Percentiles rank a stretch among this genome's conserved stretches.
Conservation (phyloP, 2,113 vertebrate species). For the Panurus biarmicus region DNA sequence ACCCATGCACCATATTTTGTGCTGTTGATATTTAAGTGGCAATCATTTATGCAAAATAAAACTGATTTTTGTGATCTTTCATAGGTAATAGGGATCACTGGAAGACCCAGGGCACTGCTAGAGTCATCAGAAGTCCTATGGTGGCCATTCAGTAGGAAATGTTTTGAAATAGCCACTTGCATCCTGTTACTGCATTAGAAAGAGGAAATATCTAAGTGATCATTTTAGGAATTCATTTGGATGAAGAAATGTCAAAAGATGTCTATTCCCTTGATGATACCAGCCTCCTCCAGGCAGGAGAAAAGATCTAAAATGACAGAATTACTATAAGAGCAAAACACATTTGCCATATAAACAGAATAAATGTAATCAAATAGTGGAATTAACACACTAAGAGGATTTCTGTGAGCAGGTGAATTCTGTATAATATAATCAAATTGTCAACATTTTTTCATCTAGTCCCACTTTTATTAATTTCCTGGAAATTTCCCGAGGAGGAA, state of each 20-base stretch:
- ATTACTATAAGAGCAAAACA: conserved; percentile 58
- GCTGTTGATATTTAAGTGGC: neutral
- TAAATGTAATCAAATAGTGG: conserved; percentile 63
- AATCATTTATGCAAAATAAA: neutral
- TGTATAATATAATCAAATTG: conserved; percentile 67
- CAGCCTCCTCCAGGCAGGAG: conserved; percentile 21
- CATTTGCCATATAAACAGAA: conserved; percentile 51
- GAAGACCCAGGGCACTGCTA: neutral
- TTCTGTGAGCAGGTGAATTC: conserved; percentile 62
- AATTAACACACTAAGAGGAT: conserved; percentile 60
- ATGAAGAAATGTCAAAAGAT: neutral
- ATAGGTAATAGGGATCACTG: neutral
- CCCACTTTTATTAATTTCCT: conserved; percentile 55
- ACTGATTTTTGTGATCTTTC: neutral
- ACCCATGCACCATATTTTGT: neutral
- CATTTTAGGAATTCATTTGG: neutral
- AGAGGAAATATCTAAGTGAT: neutral
- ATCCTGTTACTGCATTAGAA: neutral
- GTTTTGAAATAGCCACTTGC: neutral
- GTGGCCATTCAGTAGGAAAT: neutral
- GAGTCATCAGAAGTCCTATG: neutral
- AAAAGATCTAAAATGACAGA: conserved; percentile 34
- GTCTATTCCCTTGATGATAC: neutral
- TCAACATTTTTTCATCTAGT: conserved; percentile 36
- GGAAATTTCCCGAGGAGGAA: neutral